phyloP scores from a whole-genome alignment of 1,140 invertebrate genomes.

The Pseudobourletiella spinata region DNA sequence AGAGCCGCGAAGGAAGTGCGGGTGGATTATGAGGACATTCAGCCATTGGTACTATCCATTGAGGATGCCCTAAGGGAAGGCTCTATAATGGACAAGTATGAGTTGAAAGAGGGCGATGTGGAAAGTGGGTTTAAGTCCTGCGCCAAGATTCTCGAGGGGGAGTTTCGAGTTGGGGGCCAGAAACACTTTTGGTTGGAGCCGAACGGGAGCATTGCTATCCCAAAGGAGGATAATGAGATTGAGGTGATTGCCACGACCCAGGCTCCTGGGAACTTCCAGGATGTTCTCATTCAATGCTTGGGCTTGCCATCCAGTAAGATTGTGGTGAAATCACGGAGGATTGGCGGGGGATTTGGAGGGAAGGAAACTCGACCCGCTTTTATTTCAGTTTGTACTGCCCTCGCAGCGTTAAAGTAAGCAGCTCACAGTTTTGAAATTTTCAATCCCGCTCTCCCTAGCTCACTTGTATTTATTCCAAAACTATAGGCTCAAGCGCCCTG shows the following conservation, averaged over 20 bases:
- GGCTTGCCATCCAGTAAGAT: slow-evolving; percentile 44
- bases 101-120: slow-evolving; percentile 38
- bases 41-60: slow-evolving; percentile 39
- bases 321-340: slow-evolving; percentile 39
- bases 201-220: slow-evolving; percentile 41
- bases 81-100: not conserved
- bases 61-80: slow-evolving; percentile 31
- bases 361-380: slow-evolving; percentile 43
- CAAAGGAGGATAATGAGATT: slow-evolving; percentile 46
- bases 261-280: slow-evolving; percentile 42
- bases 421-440: not conserved
- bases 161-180: slow-evolving; percentile 47
- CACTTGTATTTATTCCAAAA: not conserved
- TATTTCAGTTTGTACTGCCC: slow-evolving; percentile 40
- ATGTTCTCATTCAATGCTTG: slow-evolving; percentile 39
- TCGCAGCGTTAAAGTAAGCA: slow-evolving; percentile 46
- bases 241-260: slow-evolving; percentile 46
- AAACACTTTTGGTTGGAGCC: slow-evolving; percentile 53
- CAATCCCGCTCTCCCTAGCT: not conserved
- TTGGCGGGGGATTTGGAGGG: slow-evolving; percentile 52
- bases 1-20: slow-evolving; percentile 38
- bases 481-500: slow-evolving; percentile 36
- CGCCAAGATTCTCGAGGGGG: slow-evolving; percentile 38
- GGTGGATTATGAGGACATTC: slow-evolving; percentile 38
- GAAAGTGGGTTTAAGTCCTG: slow-evolving; percentile 37